Evolutionary conservation across 2,113 vertebrate species (phyloP).

Genomic region (Plectropomus leopardus): DNA sequence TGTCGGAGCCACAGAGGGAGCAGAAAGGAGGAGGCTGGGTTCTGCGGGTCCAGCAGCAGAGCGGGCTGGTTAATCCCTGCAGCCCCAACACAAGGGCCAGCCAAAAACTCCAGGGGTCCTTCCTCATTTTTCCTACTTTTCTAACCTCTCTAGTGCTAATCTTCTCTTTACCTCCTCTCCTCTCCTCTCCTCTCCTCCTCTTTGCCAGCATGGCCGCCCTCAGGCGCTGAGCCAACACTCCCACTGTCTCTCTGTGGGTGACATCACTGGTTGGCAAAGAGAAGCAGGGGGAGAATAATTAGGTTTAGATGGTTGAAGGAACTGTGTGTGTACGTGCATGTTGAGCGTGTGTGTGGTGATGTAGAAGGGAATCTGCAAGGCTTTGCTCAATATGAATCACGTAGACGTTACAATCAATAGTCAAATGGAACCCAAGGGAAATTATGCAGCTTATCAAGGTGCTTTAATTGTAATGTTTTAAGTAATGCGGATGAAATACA

Average conservation of each 20-base stretch:
- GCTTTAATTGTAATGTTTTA: constrained; percentile 4
- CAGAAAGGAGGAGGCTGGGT: constrained; percentile 54
- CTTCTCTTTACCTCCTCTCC: constrained; percentile 38
- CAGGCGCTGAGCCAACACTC: constrained; percentile 74
- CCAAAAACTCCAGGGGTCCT: constrained; percentile 65
- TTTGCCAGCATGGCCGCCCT: constrained; percentile 47
- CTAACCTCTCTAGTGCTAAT: constrained; percentile 58
- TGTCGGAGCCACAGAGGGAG: constrained; percentile 40
- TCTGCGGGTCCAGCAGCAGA: constrained; percentile 53
- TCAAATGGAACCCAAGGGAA: constrained; percentile 21
- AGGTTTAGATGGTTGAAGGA: constrained; percentile 79
- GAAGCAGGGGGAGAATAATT: constrained; percentile 80
- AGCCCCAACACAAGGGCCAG: constrained; percentile 52
- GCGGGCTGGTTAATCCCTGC: constrained; percentile 65
- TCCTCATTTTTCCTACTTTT: constrained; percentile 51
- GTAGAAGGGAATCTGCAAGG: constrained; percentile 68
- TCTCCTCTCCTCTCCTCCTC: constrained; percentile 25
- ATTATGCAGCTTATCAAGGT: background rate
- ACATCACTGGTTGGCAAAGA: constrained; percentile 85
- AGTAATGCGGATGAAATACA: constrained; percentile 5
- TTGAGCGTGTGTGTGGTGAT: constrained; percentile 64
- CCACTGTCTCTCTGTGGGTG: constrained; percentile 78
- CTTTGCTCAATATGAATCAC: constrained; percentile 71
- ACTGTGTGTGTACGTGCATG: constrained; percentile 41
- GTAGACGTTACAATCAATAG: constrained; percentile 51